Conservation (phyloP, 2,888 invertebrate genomes). For the Clitarchus hookeri region DNA sequence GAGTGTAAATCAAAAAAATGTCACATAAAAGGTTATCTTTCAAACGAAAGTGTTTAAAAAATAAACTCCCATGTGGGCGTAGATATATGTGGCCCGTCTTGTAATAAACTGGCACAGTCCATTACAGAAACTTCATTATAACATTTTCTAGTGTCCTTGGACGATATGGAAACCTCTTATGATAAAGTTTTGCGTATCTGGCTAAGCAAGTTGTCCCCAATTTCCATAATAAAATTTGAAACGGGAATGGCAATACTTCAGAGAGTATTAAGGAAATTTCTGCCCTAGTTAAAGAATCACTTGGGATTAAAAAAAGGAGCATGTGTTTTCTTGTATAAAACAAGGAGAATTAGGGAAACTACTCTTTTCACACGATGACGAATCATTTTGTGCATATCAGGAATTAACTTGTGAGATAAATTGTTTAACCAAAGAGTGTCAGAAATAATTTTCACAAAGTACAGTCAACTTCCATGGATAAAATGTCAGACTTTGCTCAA, state of each 20-base stretch:
- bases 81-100: background rate
- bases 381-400: background rate
- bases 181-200: background rate
- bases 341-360: background rate
- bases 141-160: background rate
- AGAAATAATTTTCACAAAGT: background rate
- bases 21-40: background rate
- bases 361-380: background rate
- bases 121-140: background rate
- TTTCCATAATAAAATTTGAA: background rate
- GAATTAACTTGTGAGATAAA: background rate
- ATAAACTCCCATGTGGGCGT: background rate
- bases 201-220: background rate
- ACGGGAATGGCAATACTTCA: background rate
- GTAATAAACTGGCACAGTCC: background rate
- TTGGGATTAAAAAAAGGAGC: background rate
- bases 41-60: background rate
- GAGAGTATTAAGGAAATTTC: background rate
- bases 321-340: background rate
- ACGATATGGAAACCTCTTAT: background rate
- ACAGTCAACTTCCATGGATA: background rate
- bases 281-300: background rate
- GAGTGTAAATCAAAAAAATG: background rate
- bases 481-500: background rate
- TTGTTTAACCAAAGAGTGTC: background rate